phyloP scores from a whole-genome alignment of 2,888 invertebrate genomes.

The Unio pictorum region DNA sequence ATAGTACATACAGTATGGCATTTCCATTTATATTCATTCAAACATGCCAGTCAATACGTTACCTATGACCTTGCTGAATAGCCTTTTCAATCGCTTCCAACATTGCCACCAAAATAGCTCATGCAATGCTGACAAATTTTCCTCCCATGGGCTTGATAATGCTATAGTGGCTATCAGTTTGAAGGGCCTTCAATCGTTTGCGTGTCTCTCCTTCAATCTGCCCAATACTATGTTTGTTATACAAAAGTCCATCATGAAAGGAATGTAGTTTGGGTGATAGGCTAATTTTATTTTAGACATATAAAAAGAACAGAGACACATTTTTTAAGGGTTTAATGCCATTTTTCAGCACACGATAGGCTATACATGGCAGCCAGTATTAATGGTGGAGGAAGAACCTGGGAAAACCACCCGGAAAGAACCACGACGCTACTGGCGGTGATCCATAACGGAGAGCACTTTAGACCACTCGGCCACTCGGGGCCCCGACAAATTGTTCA shows the following conservation, averaged over 20 bases:
- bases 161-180: conserved; percentile 22
- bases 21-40: too few species aligned
- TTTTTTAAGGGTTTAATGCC: too few species aligned
- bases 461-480: too few species aligned
- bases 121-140: conserved; percentile 43
- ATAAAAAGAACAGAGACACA: background rate
- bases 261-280: background rate
- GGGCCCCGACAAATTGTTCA: too few species aligned
- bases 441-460: too few species aligned
- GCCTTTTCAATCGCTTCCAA: conserved; percentile 32
- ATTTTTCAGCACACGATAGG: too few species aligned
- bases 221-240: background rate
- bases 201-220: conserved; percentile 50
- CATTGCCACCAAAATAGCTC: conserved; percentile 41
- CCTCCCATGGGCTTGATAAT: conserved; percentile 31
- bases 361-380: too few species aligned
- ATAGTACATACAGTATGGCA: too few species aligned
- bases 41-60: background rate
- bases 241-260: background rate
- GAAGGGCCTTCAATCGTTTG: conserved; percentile 30
- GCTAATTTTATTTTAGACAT: background rate
- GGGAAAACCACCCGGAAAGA: too few species aligned
- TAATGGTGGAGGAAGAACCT: too few species aligned
- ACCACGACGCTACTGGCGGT: too few species aligned
- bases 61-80: conserved; percentile 15